Evolutionary conservation across 2,888 invertebrate species (phyloP).

Genomic region (Miltochrista miniata): DNA sequence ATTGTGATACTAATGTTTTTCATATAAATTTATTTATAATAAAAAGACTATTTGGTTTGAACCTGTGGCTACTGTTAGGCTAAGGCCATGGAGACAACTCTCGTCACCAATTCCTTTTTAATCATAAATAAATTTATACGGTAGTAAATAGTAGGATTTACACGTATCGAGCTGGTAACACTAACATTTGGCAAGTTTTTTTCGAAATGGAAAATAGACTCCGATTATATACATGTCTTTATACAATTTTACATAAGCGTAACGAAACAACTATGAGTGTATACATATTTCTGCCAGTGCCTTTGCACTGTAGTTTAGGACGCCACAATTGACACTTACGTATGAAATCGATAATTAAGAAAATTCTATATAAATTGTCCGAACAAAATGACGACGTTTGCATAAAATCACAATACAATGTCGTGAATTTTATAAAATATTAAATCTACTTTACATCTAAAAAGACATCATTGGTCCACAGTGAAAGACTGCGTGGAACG

Average conservation of each 20-base stretch:
- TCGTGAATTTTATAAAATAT: constrained; percentile 6
- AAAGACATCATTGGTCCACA: constrained; percentile 25
- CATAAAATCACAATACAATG: constrained; percentile 2
- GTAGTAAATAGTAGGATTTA: constrained; percentile 21
- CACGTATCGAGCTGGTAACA: constrained; percentile 29
- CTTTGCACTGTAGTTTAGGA: constrained; percentile 16
- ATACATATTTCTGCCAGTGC: constrained; percentile 12
- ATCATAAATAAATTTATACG: constrained; percentile 5
- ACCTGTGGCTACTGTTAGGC: too few species aligned
- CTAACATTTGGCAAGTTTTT: constrained; percentile 39
- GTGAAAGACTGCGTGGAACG: constrained; percentile 12
- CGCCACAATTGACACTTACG: constrained; percentile 43
- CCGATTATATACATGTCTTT: constrained; percentile 27
- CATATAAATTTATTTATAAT: too few species aligned
- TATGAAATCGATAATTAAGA: constrained; percentile 23
- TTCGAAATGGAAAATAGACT: constrained; percentile 27
- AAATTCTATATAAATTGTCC: constrained; percentile 6
- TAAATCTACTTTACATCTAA: constrained; percentile 7
- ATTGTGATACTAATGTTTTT: constrained; percentile 4
- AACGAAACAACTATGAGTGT: constrained; percentile 20
- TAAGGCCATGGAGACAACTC: too few species aligned
- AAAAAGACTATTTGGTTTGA: too few species aligned
- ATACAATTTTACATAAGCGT: constrained; percentile 37
- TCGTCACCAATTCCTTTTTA: too few species aligned
- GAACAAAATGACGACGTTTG: constrained; percentile 21